Percentiles rank a stretch among this genome's conserved stretches.
Conservation (phyloP, 2,888 invertebrate species). For the Mellilla xanthometata region DNA sequence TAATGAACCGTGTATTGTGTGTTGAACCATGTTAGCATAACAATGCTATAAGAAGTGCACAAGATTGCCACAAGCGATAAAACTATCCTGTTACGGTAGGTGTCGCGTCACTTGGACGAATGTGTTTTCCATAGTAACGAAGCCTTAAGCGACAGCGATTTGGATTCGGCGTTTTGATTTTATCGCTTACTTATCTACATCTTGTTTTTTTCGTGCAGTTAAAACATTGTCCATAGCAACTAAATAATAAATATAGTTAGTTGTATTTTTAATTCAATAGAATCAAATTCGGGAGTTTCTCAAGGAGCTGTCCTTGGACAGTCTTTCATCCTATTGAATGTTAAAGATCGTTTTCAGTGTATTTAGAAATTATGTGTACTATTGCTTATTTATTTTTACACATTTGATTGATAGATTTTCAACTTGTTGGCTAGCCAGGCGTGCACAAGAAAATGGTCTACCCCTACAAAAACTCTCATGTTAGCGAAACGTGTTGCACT, state of each 20-base stretch:
- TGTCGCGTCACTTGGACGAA: conserved; percentile 16
- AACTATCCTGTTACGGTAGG: conserved; percentile 26
- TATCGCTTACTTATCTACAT: not conserved
- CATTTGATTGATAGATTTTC: too few relatives aligned
- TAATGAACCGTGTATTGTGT: conserved; percentile 18
- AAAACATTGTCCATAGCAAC: too few relatives aligned
- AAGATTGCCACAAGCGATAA: conserved; percentile 31
- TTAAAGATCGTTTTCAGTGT: not conserved
- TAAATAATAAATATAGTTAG: too few relatives aligned
- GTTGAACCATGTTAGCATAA: conserved; percentile 20
- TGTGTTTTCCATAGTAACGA: conserved; percentile 15
- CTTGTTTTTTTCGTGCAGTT: too few relatives aligned
- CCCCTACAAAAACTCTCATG: too few relatives aligned
- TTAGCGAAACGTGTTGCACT: conserved; percentile 25
- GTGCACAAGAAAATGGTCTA: too few relatives aligned
- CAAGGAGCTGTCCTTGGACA: conserved; percentile 12
- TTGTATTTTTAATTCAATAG: too few relatives aligned
- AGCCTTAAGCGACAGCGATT: conserved; percentile 23
- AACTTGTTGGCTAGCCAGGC: too few relatives aligned
- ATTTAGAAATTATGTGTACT: too few relatives aligned
- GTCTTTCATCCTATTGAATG: conserved; percentile 11
- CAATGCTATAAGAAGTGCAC: conserved; percentile 22
- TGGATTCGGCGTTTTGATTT: conserved; percentile 2
- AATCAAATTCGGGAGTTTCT: conserved; percentile 1
- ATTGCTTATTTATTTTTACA: too few relatives aligned